Base-by-base conservation (phyloP, 2,888 invertebrate species). In the Luperina nickerlii region DNA sequence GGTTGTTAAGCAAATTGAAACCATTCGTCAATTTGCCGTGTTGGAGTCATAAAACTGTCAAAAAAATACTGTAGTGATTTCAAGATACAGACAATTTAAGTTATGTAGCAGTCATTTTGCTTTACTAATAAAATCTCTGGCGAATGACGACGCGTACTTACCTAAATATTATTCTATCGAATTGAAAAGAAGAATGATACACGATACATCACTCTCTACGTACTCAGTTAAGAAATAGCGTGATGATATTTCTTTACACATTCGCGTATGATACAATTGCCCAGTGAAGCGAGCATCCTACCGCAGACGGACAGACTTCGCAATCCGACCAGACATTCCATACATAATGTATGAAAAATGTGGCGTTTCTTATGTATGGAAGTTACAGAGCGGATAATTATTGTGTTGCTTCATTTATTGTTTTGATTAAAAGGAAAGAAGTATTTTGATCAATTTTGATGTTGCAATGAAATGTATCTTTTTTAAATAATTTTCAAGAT, bases 211-310 rank as follows among this genome's bases (percentile, higher is more conserved):
- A 76, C 27, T 54, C 3, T 76, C 24, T 60, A 51, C 66, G 51
- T 81, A 45, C 20, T 24, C 18, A 27, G 45, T 32, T 11, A 54
- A 62, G 54, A 54, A 68, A 68, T 18, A 57, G 24, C 27, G 63
- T 79, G 65, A 66, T 48, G 8, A 57, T 80, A 80, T 80, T 66
- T 69, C 68, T 69, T 48, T 32, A 57, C n/a, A 69, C 48, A 62
- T 20, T 45, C 82, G 38, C 2, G n/a, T 69, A 20, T 77, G 84
- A 75, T 83, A 81, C 76, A 80, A 78, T 82, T 85, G 70, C 48
- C 18, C 87, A 77, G 70, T 88, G 74, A 88, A 80, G 87, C 80
- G 78, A n/a, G 75, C 68, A 88, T 83, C 89, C 89, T 65, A 15
- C 27, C 38, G 9, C 20, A 72, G 82, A 75, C 83, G 20, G 68